Evolutionary conservation across 2,113 vertebrate genomes (phyloP).

Genomic region (Suricata suricatta): DNA sequence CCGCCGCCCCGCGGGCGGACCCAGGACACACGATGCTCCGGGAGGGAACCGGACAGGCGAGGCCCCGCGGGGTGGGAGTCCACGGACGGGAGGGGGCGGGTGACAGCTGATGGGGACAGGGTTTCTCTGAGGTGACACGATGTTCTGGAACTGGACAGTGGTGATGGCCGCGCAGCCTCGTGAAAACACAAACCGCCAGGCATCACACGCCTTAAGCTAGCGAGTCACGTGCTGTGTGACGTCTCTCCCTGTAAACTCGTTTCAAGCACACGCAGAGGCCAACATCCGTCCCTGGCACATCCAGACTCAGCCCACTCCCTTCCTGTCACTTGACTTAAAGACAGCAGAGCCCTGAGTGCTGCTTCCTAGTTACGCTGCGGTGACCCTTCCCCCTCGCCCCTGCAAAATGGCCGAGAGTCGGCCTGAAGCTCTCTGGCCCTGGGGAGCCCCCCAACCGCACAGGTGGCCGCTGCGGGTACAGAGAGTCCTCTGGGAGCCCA

Average conservation of each 20-base stretch:
- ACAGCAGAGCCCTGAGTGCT: not conserved
- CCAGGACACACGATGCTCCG: not conserved
- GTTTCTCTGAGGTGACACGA: not conserved
- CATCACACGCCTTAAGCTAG: not conserved
- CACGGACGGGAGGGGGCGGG: not conserved
- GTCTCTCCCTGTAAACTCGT: not conserved
- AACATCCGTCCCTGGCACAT: rapidly evolving
- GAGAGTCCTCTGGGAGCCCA: not conserved
- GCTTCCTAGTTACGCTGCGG: not conserved
- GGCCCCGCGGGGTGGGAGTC: not conserved
- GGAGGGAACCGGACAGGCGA: not conserved
- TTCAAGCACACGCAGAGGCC: not conserved
- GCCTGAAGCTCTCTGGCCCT: not conserved
- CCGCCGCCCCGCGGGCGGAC: rapidly evolving
- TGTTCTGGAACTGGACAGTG: not conserved
- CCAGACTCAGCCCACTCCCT: no score
- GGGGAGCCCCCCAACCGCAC: no score
- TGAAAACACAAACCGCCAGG: not conserved
- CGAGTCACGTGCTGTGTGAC: rapidly evolving
- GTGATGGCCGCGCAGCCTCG: rapidly evolving
- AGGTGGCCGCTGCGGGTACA: not conserved
- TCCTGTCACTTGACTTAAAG: not conserved
- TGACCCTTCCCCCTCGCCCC: rapidly evolving
- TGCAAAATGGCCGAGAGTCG: rapidly evolving
- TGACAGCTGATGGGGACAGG: rapidly evolving